Evolutionary conservation across 2,888 invertebrate genomes (phyloP).

Genomic region (Euplexia lucipara): DNA sequence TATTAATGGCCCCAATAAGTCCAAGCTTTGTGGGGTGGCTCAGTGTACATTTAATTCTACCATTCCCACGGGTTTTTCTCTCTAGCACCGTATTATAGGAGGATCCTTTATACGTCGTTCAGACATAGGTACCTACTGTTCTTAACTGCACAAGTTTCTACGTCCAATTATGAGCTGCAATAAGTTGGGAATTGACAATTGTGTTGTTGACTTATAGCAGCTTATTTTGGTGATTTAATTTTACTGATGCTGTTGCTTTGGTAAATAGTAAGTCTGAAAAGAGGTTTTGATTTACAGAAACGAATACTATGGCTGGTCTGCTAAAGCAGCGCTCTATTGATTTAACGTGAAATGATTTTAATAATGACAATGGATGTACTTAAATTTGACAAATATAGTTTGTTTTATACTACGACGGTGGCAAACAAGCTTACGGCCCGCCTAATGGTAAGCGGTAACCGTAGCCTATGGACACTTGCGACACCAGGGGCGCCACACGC

Average conservation of each 20-base stretch:
- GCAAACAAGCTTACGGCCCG: too few species aligned
- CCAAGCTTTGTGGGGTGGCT: conserved; percentile 70
- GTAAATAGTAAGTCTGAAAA: too few species aligned
- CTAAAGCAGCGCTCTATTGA: too few species aligned
- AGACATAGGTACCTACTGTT: conserved; percentile 52
- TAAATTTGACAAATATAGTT: too few species aligned
- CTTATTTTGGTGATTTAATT: not conserved
- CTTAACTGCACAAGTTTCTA: conserved; percentile 52
- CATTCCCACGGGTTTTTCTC: conserved; percentile 74
- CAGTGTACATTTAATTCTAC: conserved; percentile 77
- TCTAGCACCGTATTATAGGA: conserved; percentile 67
- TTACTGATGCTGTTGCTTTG: not conserved
- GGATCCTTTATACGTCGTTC: conserved; percentile 54
- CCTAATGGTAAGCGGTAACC: too few species aligned
- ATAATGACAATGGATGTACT: too few species aligned
- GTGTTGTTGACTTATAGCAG: conserved; percentile 10
- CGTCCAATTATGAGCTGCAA: conserved; percentile 59
- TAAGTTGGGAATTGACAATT: conserved; percentile 29
- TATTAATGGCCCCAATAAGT: conserved; percentile 72
- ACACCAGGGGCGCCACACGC: too few species aligned
- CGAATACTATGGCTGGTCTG: too few species aligned
- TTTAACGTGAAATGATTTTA: too few species aligned
- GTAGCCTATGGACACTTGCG: too few species aligned
- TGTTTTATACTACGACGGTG: too few species aligned
- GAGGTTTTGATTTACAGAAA: too few species aligned